A percentile compares a stretch with the other conserved stretches of the same genome.
Conservation (phyloP, 2,888 invertebrate genomes). For the Seira sanloemensis region DNA sequence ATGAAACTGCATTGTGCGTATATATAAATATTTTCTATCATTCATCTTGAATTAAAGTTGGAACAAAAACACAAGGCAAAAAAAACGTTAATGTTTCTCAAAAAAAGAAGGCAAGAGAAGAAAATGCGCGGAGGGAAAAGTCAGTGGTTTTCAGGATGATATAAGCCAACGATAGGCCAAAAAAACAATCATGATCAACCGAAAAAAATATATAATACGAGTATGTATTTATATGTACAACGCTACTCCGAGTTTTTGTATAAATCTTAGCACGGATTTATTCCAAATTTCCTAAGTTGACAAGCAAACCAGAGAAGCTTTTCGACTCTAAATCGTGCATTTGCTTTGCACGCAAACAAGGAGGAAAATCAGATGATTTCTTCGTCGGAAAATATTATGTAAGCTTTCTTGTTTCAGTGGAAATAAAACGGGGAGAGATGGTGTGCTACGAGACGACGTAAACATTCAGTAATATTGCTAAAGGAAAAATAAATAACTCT, state of each 20-base stretch:
- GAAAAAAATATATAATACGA: neutral
- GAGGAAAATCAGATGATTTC: neutral
- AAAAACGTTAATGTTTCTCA: neutral
- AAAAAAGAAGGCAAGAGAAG: neutral
- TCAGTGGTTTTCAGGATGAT: conserved; percentile 7
- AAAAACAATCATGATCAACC: conserved; percentile 5
- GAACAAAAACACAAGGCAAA: neutral
- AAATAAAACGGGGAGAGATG: neutral
- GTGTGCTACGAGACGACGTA: too few species aligned
- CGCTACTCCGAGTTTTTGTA: too few species aligned
- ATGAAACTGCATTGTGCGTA: neutral
- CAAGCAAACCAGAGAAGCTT: neutral
- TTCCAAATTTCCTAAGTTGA: neutral
- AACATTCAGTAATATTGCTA: neutral
- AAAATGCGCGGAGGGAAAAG: neutral
- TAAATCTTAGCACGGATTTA: neutral
- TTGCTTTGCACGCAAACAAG: conserved; percentile 6
- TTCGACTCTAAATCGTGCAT: too few species aligned
- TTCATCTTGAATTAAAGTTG: neutral
- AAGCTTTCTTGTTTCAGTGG: neutral
- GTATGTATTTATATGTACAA: too few species aligned
- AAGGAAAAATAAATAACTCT: too few species aligned
- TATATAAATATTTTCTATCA: neutral
- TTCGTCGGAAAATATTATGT: neutral
- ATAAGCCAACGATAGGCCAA: neutral